Evolutionary conservation across 2,113 vertebrate genomes (phyloP).

Genomic region (Ciconia boyciana): DNA sequence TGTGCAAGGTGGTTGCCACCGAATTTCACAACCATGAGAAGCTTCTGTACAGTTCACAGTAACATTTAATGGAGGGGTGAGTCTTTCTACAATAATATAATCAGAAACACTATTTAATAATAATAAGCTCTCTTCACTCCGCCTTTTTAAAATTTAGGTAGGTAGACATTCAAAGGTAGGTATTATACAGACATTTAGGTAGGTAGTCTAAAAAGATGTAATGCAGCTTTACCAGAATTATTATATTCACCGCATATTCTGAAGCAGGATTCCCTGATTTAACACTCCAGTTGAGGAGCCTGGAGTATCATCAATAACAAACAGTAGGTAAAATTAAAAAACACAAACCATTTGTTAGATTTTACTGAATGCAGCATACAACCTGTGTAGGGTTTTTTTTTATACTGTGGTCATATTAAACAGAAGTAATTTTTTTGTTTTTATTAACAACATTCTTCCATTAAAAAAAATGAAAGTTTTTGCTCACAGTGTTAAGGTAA

Average conservation of each 20-base stretch:
- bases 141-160: neutral
- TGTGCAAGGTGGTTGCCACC: slow-evolving; percentile 2
- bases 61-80: slow-evolving; percentile 53
- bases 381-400: neutral
- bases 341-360: neutral
- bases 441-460: neutral
- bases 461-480: neutral
- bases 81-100: slow-evolving; percentile 20
- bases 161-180: neutral
- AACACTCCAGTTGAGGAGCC: neutral
- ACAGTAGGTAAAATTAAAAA: neutral
- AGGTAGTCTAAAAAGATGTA: neutral
- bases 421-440: neutral
- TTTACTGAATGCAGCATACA: neutral
- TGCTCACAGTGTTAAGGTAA: neutral
- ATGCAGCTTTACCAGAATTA: neutral
- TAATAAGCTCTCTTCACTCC: neutral
- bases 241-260: neutral
- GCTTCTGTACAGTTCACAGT: neutral
- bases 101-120: neutral
- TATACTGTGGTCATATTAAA: neutral
- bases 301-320: neutral
- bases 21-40: neutral
- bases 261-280: neutral
- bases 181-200: too few relatives aligned